Percentiles rank a stretch among this genome's conserved stretches.
These are phyloP conservation scores for Eupithecia inturbata DNA, from an alignment of 2,888 invertebrate species.

Conservation along the genomic window DNA sequence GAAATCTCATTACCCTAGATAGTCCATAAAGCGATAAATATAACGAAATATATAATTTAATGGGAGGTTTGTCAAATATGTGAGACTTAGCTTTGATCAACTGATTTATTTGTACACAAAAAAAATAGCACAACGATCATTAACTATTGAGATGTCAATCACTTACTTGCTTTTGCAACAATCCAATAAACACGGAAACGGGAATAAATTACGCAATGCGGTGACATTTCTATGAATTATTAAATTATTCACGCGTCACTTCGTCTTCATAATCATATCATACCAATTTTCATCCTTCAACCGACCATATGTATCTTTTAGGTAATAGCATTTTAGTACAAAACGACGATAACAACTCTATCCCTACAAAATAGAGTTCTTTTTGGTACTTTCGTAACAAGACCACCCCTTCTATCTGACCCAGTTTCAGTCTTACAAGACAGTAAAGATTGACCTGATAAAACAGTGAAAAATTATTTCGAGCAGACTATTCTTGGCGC, in stretches of 20 bases:
- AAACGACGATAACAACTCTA: constrained; percentile 2
- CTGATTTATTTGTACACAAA: not conserved
- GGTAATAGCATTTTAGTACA: not conserved
- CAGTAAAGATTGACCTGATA: constrained; percentile 41
- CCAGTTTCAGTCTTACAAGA: constrained; percentile 39
- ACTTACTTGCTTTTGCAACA: not conserved
- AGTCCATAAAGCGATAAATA: constrained; percentile 7
- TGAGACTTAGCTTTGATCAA: not conserved
- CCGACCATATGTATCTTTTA: constrained; percentile 6
- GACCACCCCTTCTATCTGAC: constrained; percentile 33
- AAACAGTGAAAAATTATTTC: constrained; percentile 43
- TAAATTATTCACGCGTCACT: not conserved
- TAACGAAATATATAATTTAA: constrained; percentile 8
- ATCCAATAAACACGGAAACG: not conserved
- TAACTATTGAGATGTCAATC: not conserved
- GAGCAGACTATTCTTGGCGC: constrained; percentile 35
- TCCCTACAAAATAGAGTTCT: constrained; percentile 17
- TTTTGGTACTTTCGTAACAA: constrained; percentile 24
- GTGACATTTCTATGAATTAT: not conserved
- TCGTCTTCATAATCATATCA: not conserved
- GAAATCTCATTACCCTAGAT: constrained; percentile 26
- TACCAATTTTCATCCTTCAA: constrained; percentile 6
- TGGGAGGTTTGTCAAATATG: no score
- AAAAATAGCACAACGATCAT: not conserved
- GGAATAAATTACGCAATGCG: not conserved